phyloP scores from a whole-genome alignment of 1,140 invertebrate species.

The Tetramorium simillimum region DNA sequence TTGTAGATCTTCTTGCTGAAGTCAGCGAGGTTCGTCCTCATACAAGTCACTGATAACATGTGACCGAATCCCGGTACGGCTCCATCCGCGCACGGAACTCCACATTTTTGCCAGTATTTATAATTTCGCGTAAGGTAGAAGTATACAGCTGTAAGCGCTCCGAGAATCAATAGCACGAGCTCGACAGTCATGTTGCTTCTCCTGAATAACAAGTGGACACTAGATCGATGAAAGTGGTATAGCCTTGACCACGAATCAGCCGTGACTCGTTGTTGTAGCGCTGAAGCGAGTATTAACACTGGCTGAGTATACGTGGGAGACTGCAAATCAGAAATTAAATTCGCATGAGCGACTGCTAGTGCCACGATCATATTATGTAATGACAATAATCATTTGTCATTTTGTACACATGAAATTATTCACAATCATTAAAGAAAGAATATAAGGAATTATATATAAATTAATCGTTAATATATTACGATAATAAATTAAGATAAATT shows the following conservation, averaged over 20 bases:
- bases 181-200: slow-evolving; percentile 69
- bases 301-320: too few species aligned
- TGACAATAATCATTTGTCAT: neutral
- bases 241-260: too few species aligned
- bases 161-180: neutral
- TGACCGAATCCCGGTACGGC: slow-evolving; percentile 74
- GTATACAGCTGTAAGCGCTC: neutral
- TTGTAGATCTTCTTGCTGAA: slow-evolving; percentile 68
- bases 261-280: too few species aligned
- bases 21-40: slow-evolving; percentile 54
- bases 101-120: slow-evolving; percentile 83
- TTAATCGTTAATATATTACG: too few species aligned
- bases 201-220: too few species aligned
- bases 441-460: neutral
- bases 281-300: too few species aligned
- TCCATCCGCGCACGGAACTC: slow-evolving; percentile 78
- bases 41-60: slow-evolving; percentile 33
- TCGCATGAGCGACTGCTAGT: neutral
- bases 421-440: neutral
- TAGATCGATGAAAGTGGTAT: too few species aligned
- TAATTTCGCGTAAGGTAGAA: slow-evolving; percentile 1
- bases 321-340: neutral
- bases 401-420: neutral
- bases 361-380: neutral
- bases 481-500: neutral